phyloP scores from a whole-genome alignment of 2,797 vertebrate species.

The Centropyge bicolor region DNA sequence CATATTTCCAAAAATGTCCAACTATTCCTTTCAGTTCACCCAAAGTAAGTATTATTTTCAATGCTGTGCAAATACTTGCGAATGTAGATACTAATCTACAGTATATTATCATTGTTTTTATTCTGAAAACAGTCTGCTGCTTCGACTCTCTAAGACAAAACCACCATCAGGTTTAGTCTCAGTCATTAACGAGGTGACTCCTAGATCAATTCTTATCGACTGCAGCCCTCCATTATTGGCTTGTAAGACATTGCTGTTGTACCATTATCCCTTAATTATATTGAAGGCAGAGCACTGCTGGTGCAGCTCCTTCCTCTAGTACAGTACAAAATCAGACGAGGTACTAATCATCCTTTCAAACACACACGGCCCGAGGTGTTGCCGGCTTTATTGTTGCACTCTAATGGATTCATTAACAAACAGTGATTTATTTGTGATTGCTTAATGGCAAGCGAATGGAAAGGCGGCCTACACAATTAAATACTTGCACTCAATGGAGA shows the following conservation, averaged over 20 bases:
- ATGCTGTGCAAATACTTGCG: background rate
- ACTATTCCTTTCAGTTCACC: background rate
- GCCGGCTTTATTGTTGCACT: slow-evolving; percentile 48
- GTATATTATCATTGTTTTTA: slow-evolving; percentile 30
- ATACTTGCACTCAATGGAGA: slow-evolving; percentile 17
- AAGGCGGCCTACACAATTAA: slow-evolving; percentile 1
- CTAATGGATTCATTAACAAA: slow-evolving; percentile 62
- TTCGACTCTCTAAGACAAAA: slow-evolving; percentile 49
- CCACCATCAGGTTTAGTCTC: slow-evolving; percentile 50
- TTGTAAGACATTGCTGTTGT: slow-evolving; percentile 82
- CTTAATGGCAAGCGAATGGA: slow-evolving; percentile 23
- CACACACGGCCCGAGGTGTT: slow-evolving; percentile 38
- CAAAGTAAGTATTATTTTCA: background rate
- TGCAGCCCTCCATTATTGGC: slow-evolving; percentile 75
- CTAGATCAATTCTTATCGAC: slow-evolving; percentile 80
- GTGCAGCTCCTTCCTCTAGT: slow-evolving; percentile 34
- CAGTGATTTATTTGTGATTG: slow-evolving; percentile 54
- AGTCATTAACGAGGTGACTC: slow-evolving; percentile 76
- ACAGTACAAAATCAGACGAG: slow-evolving; percentile 46
- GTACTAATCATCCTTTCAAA: slow-evolving; percentile 57
- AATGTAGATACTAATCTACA: background rate
- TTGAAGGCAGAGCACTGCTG: slow-evolving; percentile 48
- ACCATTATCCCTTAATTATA: slow-evolving; percentile 83
- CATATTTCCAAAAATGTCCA: fast-evolving
- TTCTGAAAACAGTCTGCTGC: slow-evolving; percentile 26